Evolutionary conservation across 1,140 invertebrate species (phyloP), one percentile per base, ranked within the genome.

Genomic region (Hypothenemus hampei): DNA sequence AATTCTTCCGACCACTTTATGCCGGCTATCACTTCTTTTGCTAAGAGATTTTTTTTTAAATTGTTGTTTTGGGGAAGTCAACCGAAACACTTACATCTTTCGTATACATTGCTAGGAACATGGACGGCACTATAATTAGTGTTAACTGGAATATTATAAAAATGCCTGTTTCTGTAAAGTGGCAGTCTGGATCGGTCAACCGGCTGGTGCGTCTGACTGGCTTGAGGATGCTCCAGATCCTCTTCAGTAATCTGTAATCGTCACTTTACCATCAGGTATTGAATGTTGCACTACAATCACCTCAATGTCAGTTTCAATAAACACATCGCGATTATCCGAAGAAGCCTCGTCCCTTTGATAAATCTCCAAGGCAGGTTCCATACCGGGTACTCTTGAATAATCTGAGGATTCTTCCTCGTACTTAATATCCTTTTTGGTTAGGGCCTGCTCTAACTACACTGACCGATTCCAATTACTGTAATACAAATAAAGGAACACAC

Each of bases 71-170:
- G 6, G 8, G 21, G 15, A 19, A 24, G 8, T 4, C 4, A 36
- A n/a, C n/a, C n/a, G n/a, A n/a, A n/a, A n/a, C 10, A 75, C 78
- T 78, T 76, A 93, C 90, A 84, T 79, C 87, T 80, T 64, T 93
- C 89, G 69, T 88, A 97, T 31, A 98, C 93, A 72, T 96, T 96
- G 19, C 91, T 95, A 1, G 95, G 93, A 4, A 98, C 91, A 71
- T 97, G 94, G 4, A 98, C 89, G 24, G 91, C 87, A 62, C 91
- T 95, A 68, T 84, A 78, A 65, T 81, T 88, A 4, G 81, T 80
- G 69, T 95, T 96, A 3, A 97, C 89, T 8, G 80, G 74, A 16
- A 85, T 84, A 65, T 85, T 80, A 54, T 82, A 85, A 64, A 96
- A 97, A 65, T 91, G 84, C 15, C 77, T 69, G 71, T 89, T 87